Conservation (phyloP, 2,113 vertebrate species). For the Sturnira hondurensis region DNA sequence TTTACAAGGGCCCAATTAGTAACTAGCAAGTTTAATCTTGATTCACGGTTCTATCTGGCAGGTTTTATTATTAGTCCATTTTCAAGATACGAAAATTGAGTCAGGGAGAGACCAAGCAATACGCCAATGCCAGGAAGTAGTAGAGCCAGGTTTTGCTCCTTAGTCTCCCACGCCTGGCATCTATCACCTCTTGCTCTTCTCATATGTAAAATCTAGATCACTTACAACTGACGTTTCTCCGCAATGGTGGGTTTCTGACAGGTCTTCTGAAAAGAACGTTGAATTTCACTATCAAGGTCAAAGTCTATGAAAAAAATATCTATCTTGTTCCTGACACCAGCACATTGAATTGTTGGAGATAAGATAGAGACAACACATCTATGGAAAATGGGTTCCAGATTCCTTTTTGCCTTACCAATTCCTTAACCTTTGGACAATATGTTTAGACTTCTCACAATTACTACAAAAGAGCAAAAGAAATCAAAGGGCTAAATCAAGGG, state of each 20-base stretch:
- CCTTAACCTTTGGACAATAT: background rate
- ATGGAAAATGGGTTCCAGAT: background rate
- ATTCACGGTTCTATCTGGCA: background rate
- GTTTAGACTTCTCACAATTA: background rate
- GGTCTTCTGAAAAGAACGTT: background rate
- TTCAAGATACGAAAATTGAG: background rate
- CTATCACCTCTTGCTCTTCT: fast-evolving
- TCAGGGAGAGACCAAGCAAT: background rate
- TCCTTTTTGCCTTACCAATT: background rate
- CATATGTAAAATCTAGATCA: background rate
- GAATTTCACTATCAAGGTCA: background rate
- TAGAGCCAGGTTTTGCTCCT: background rate
- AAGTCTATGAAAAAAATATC: background rate
- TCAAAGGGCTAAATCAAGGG: background rate
- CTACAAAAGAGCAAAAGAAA: background rate
- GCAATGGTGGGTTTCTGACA: background rate
- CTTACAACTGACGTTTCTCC: background rate
- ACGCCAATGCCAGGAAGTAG: background rate
- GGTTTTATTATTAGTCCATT: background rate
- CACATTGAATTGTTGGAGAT: background rate
- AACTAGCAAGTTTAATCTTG: background rate
- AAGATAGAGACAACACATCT: background rate
- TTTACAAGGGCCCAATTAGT: background rate
- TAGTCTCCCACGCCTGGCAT: background rate
- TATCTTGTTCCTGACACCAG: background rate